Percentiles rank a stretch among this genome's conserved stretches.
These are phyloP conservation scores for Alectoris magna DNA, from an alignment of 2,797 vertebrate species.

Conservation along the genomic window DNA sequence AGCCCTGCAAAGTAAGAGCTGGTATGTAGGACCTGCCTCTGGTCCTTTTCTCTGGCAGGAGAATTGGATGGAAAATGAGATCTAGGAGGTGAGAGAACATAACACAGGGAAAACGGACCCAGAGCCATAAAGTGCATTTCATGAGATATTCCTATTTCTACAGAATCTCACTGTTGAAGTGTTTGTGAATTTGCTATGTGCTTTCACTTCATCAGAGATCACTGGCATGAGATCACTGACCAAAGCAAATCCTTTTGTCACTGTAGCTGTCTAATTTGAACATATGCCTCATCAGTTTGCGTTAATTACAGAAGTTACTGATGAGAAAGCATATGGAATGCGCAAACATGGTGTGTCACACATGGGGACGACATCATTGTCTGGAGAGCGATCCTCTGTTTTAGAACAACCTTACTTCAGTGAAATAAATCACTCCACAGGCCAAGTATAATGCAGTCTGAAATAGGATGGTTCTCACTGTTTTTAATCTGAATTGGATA, in stretches of 20 bases:
- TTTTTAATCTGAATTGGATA: slow-evolving; percentile 10
- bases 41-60: neutral
- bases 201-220: neutral
- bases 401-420: neutral
- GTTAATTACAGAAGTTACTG: slow-evolving; percentile 12
- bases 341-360: neutral
- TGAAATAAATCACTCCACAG: neutral
- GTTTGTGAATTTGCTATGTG: neutral
- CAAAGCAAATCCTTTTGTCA: neutral
- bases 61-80: neutral
- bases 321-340: neutral
- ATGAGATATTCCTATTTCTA: neutral
- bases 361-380: neutral
- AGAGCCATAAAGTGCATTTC: neutral
- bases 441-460: neutral
- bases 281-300: neutral
- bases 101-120: neutral
- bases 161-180: neutral
- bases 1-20: neutral
- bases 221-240: neutral
- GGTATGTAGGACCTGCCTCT: neutral
- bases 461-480: slow-evolving; percentile 8
- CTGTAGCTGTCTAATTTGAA: neutral
- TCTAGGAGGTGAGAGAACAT: neutral
- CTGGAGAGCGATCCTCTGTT: neutral